Evolutionary conservation across 2,888 invertebrate species (phyloP).

Genomic region (Acleris sparsana): DNA sequence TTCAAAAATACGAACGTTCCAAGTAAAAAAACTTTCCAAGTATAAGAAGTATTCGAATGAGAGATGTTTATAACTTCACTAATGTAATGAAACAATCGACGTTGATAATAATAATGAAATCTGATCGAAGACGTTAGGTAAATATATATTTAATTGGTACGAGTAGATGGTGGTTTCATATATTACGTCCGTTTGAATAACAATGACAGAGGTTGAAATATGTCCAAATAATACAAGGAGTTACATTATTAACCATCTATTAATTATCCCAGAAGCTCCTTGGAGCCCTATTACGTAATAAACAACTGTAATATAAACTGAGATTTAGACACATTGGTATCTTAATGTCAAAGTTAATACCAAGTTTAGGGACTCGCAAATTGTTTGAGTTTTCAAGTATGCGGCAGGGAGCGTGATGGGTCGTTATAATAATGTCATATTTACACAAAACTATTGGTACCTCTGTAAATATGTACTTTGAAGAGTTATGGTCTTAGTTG

Average conservation of each 20-base stretch:
- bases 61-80: too few species aligned
- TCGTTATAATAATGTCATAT: slow-evolving; percentile 35
- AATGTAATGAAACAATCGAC: too few species aligned
- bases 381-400: slow-evolving; percentile 52
- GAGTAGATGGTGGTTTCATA: too few species aligned
- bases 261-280: slow-evolving; percentile 27
- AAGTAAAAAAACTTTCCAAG: too few species aligned
- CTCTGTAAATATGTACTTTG: slow-evolving; percentile 30
- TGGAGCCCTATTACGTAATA: slow-evolving; percentile 30
- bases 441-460: slow-evolving; percentile 35
- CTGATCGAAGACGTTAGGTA: too few species aligned
- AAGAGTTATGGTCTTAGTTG: slow-evolving; percentile 4
- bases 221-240: background rate
- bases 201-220: too few species aligned
- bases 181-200: too few species aligned
- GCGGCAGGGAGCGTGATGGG: slow-evolving; percentile 38
- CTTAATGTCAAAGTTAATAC: slow-evolving; percentile 49
- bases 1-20: too few species aligned
- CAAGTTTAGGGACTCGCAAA: slow-evolving; percentile 48
- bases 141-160: too few species aligned
- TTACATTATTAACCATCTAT: slow-evolving; percentile 25
- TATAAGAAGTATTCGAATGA: too few species aligned
- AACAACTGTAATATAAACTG: slow-evolving; percentile 35
- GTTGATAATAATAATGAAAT: too few species aligned
- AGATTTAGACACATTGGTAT: slow-evolving; percentile 39